A percentile compares a stretch with the other conserved stretches of the same genome.
phyloP scores from a whole-genome alignment of 2,888 invertebrate species.

The Chouioia cunea region DNA sequence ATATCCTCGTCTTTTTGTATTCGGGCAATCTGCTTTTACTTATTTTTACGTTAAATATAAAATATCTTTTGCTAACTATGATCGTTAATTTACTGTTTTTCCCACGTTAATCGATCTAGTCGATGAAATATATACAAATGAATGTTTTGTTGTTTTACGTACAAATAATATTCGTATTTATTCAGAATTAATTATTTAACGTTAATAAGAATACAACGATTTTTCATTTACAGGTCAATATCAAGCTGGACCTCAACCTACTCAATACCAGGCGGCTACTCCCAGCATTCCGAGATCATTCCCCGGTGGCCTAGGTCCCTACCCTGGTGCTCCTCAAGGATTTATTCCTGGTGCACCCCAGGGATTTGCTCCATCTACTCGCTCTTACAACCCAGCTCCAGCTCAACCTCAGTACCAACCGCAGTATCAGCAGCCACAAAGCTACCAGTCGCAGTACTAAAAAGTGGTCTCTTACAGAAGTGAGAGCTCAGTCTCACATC shows the following conservation, averaged over 20 bases:
- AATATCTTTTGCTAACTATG: no score
- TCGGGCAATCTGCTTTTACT: no score
- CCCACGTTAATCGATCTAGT: no score
- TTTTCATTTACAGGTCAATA: conserved; percentile 38
- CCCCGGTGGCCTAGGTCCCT: conserved; percentile 21
- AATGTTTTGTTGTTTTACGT: no score
- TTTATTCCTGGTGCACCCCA: background rate
- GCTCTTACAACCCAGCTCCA: conserved; percentile 32
- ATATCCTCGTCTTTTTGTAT: no score
- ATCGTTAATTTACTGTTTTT: no score
- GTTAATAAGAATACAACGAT: no score
- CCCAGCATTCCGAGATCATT: conserved; percentile 2
- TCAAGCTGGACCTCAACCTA: conserved; percentile 20
- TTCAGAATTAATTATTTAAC: conserved; percentile 3
- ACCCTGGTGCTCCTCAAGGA: conserved; percentile 34
- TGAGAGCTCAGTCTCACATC: background rate
- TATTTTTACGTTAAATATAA: no score
- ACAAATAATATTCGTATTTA: no score
- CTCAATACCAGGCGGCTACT: conserved; percentile 23
- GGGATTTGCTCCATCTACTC: background rate
- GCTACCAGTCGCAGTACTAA: conserved; percentile 44
- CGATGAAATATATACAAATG: no score
- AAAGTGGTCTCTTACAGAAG: background rate
- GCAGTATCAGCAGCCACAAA: conserved; percentile 37
- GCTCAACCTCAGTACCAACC: conserved; percentile 25